These are phyloP conservation scores for Benthosema pterotum DNA, from an alignment of 2,797 vertebrate genomes.

Conservation along the genomic window DNA sequence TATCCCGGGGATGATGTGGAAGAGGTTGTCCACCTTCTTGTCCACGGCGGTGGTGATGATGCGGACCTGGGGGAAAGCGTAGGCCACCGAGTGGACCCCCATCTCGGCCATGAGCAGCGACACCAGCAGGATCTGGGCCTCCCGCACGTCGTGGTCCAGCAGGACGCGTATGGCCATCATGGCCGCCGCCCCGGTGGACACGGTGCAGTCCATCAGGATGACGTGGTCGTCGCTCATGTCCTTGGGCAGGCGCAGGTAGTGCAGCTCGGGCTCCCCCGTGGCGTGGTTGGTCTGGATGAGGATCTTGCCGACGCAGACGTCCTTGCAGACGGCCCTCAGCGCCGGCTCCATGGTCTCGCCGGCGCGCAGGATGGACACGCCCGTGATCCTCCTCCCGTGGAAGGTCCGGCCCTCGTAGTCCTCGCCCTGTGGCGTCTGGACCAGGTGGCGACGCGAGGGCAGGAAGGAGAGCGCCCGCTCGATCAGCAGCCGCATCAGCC, in stretches of 20 bases:
- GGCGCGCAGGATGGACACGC: too few species aligned
- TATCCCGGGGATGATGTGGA: slow-evolving; percentile 97
- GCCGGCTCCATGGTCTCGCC: too few species aligned
- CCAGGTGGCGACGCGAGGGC: slow-evolving; percentile 91
- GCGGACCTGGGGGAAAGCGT: slow-evolving; percentile 94
- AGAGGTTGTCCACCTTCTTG: slow-evolving; percentile 96
- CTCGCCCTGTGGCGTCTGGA: slow-evolving; percentile 94
- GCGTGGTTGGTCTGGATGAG: too few species aligned
- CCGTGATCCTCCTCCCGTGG: slow-evolving; percentile 83
- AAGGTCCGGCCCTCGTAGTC: slow-evolving; percentile 92
- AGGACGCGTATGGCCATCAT: slow-evolving; percentile 98
- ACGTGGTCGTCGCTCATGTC: slow-evolving; percentile 97
- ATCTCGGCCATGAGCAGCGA: slow-evolving; percentile 98
- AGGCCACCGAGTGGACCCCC: slow-evolving; percentile 97
- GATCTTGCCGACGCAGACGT: too few species aligned
- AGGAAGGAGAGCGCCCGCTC: slow-evolving; percentile 94
- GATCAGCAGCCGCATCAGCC: slow-evolving; percentile 95
- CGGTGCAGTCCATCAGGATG: slow-evolving; percentile 98
- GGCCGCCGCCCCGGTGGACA: slow-evolving; percentile 95
- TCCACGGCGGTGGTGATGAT: slow-evolving; percentile 99
- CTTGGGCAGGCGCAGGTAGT: slow-evolving; percentile 94
- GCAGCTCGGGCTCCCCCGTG: slow-evolving; percentile 78
- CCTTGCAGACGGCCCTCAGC: too few species aligned
- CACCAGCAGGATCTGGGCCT: slow-evolving; percentile 96
- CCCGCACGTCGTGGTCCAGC: slow-evolving; percentile 96